These are phyloP conservation scores for Harpagoxenus sublaevis DNA, from an alignment of 2,888 invertebrate genomes.

Conservation along the genomic window DNA sequence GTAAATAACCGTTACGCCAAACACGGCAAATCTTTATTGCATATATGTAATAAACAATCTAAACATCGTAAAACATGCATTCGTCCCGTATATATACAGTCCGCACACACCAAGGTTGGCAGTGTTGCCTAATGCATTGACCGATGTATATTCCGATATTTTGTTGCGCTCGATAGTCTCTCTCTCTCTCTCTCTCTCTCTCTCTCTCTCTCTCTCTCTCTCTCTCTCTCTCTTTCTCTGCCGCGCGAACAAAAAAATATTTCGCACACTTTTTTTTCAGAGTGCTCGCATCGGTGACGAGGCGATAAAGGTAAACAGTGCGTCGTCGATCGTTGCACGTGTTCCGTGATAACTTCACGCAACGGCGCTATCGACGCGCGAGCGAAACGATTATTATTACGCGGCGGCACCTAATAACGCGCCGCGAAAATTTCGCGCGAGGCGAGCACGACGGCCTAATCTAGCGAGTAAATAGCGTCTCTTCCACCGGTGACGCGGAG, in stretches of 20 bases:
- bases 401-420: slow-evolving; percentile 17
- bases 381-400: slow-evolving; percentile 29
- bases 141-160: slow-evolving; percentile 19
- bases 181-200: not conserved
- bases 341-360: slow-evolving; percentile 21
- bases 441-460: slow-evolving; percentile 51
- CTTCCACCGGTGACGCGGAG: slow-evolving; percentile 18
- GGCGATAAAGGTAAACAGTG: slow-evolving; percentile 34
- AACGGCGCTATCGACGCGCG: slow-evolving; percentile 51
- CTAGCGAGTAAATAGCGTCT: slow-evolving; percentile 50
- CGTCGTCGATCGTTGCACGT: not conserved
- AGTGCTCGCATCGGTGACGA: not conserved
- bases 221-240: not conserved
- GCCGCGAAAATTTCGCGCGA: slow-evolving; percentile 49
- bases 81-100: not conserved
- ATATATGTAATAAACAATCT: slow-evolving; percentile 54
- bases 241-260: not conserved
- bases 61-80: slow-evolving; percentile 53
- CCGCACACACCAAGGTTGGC: not conserved
- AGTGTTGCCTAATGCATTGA: slow-evolving; percentile 36
- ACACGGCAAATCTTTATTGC: slow-evolving; percentile 50
- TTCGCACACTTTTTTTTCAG: slow-evolving; percentile 15
- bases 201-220: not conserved
- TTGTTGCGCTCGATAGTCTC: slow-evolving; percentile 21
- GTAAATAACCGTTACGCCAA: slow-evolving; percentile 49